Evolutionary conservation across 2,888 invertebrate genomes (phyloP).

Genomic region (Nycteola revayana): DNA sequence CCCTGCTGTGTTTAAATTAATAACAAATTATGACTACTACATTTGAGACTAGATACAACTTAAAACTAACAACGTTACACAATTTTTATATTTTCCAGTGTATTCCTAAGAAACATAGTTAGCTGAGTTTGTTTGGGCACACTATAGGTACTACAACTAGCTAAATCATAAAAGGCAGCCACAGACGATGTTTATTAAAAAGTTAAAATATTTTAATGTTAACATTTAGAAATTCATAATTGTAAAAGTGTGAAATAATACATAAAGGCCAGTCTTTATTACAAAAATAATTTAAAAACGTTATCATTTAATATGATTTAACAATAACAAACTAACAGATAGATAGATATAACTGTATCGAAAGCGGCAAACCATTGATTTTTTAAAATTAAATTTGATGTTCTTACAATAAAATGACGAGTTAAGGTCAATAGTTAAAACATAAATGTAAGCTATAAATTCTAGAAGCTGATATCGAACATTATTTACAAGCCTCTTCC

Average conservation of each 20-base stretch:
- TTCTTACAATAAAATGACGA: slow-evolving; percentile 34
- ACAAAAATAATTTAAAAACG: too few relatives aligned
- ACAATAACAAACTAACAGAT: too few relatives aligned
- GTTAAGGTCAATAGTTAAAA: slow-evolving; percentile 33
- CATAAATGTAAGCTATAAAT: slow-evolving; percentile 23
- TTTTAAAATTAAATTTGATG: slow-evolving; percentile 52
- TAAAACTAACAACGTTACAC: slow-evolving; percentile 45
- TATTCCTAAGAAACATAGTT: slow-evolving; percentile 35
- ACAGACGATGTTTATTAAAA: too few relatives aligned
- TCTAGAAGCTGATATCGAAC: slow-evolving; percentile 50
- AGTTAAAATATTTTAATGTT: too few relatives aligned
- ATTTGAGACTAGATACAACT: slow-evolving; percentile 74
- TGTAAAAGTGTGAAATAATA: too few relatives aligned
- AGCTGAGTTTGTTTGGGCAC: slow-evolving; percentile 48
- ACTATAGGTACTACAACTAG: slow-evolving; percentile 14
- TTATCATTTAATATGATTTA: too few relatives aligned
- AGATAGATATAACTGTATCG: too few relatives aligned
- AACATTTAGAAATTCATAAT: too few relatives aligned
- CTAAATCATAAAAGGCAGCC: neutral
- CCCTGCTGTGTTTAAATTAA: slow-evolving; percentile 33
- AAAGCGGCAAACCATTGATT: slow-evolving; percentile 8
- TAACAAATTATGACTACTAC: slow-evolving; percentile 68
- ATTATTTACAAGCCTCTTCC: slow-evolving; percentile 71
- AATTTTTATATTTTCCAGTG: slow-evolving; percentile 41
- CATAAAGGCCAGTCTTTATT: too few relatives aligned